A percentile compares a stretch with the other conserved stretches of the same genome.
Evolutionary conservation across 2,888 invertebrate species (phyloP).

Genomic region (Nephrotoma guestfalica): DNA sequence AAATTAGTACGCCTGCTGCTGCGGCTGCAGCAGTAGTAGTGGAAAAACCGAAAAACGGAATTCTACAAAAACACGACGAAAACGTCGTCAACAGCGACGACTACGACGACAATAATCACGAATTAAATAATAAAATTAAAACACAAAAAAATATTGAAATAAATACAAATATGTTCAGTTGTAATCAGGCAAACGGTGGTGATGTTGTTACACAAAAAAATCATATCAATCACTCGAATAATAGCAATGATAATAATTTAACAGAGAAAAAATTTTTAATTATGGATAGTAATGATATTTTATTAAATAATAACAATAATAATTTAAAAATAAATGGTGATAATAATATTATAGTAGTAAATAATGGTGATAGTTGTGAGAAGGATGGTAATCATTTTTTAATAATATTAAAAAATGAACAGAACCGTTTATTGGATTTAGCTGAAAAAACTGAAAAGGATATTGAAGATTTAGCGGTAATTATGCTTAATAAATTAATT

Average conservation of each 20-base stretch:
- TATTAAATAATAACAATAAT: not conserved
- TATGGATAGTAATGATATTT: not conserved
- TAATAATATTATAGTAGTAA: not conserved
- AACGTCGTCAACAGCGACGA: not conserved
- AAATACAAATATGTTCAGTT: not conserved
- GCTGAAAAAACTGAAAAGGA: constrained; percentile 56
- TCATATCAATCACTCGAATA: not conserved
- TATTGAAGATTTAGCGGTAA: constrained; percentile 39
- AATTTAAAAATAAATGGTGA: constrained; percentile 1
- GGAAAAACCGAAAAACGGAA: not conserved
- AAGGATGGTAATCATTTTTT: constrained; percentile 70
- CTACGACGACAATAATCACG: not conserved
- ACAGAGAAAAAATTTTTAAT: not conserved
- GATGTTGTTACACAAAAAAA: not conserved
- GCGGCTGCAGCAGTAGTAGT: not conserved
- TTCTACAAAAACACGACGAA: not conserved
- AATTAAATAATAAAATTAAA: not conserved
- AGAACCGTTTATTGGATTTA: constrained; percentile 48
- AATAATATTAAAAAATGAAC: constrained; percentile 56
- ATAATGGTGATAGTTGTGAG: constrained; percentile 22
- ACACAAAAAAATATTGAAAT: not conserved
- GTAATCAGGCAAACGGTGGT: not conserved
- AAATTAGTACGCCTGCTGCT: constrained; percentile 9
- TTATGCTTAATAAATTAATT: constrained; percentile 9
- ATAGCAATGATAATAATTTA: not conserved